Conservation (phyloP, 2,113 vertebrate genomes). For the Dipodomys stephensi region DNA sequence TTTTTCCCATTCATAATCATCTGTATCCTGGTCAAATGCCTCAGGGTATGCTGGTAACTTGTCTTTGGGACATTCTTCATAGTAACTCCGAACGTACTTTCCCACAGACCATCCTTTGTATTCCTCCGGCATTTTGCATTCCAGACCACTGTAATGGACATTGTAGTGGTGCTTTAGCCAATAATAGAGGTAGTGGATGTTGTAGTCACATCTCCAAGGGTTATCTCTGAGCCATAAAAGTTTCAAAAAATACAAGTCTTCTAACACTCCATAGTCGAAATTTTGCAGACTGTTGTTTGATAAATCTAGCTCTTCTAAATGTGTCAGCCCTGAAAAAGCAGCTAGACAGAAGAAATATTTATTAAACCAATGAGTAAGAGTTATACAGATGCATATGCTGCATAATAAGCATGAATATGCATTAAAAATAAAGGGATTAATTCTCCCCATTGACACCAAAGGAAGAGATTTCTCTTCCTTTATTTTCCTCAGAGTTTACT, state of each 20-base stretch:
- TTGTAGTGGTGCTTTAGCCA: slow-evolving; percentile 97
- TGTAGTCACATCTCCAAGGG: slow-evolving; percentile 98
- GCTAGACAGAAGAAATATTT: slow-evolving; percentile 85
- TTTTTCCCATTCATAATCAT: slow-evolving; percentile 88
- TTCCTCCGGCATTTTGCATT: slow-evolving; percentile 93
- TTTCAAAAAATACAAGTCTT: slow-evolving; percentile 97
- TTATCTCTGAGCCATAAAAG: slow-evolving; percentile 92
- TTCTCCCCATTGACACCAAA: slow-evolving; percentile 25
- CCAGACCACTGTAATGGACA: slow-evolving; percentile 91
- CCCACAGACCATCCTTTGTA: slow-evolving; percentile 95
- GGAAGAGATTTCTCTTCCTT: neutral
- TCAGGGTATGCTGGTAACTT: slow-evolving; percentile 86
- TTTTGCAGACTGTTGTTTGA: slow-evolving; percentile 95
- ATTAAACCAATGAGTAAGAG: slow-evolving; percentile 38
- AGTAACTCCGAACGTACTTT: slow-evolving; percentile 96
- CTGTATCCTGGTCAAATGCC: slow-evolving; percentile 88
- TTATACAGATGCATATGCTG: neutral
- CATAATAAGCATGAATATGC: neutral
- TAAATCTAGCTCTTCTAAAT: slow-evolving; percentile 95
- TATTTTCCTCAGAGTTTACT: slow-evolving; percentile 19
- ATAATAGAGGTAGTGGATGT: slow-evolving; percentile 98
- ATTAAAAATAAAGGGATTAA: neutral
- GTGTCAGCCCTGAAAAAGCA: slow-evolving; percentile 94
- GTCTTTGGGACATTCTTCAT: slow-evolving; percentile 96
- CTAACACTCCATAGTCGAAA: slow-evolving; percentile 96